A percentile compares a stretch with the other conserved stretches of the same genome.
These are phyloP conservation scores for Tympanuchus pallidicinctus DNA, from an alignment of 2,113 vertebrate species.

Conservation along the genomic window DNA sequence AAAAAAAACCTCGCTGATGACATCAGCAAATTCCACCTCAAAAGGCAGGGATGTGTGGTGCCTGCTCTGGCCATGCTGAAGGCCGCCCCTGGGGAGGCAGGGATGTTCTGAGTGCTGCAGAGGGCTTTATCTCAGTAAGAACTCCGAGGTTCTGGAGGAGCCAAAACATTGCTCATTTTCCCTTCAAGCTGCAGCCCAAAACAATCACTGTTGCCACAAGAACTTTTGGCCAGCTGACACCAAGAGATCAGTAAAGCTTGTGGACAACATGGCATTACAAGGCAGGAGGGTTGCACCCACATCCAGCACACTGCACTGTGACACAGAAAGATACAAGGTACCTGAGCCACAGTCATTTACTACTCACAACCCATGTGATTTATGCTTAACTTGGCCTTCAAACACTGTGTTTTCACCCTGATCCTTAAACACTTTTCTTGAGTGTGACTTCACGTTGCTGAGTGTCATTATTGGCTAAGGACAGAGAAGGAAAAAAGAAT, in stretches of 20 bases:
- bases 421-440: background rate
- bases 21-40: conserved; percentile 38
- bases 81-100: conserved; percentile 5
- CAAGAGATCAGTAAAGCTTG: background rate
- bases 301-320: background rate
- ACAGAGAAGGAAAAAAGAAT: background rate
- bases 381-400: conserved; percentile 2
- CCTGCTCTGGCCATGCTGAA: background rate
- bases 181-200: conserved; percentile 1
- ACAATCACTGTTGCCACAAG: conserved; percentile 14
- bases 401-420: background rate
- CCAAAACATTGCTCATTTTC: conserved; percentile 40
- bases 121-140: conserved; percentile 32
- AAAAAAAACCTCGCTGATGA: background rate
- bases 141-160: background rate
- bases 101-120: background rate
- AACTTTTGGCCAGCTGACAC: background rate
- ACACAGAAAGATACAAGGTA: background rate
- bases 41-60: background rate
- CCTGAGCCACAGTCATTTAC: conserved; percentile 1
- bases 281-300: background rate
- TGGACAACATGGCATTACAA: background rate
- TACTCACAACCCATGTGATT: conserved; percentile 31
- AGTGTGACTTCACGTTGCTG: background rate
- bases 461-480: conserved; percentile 6